These are phyloP conservation scores for Tringa solitaria DNA, from an alignment of 2,113 vertebrate genomes.

Conservation along the genomic window DNA sequence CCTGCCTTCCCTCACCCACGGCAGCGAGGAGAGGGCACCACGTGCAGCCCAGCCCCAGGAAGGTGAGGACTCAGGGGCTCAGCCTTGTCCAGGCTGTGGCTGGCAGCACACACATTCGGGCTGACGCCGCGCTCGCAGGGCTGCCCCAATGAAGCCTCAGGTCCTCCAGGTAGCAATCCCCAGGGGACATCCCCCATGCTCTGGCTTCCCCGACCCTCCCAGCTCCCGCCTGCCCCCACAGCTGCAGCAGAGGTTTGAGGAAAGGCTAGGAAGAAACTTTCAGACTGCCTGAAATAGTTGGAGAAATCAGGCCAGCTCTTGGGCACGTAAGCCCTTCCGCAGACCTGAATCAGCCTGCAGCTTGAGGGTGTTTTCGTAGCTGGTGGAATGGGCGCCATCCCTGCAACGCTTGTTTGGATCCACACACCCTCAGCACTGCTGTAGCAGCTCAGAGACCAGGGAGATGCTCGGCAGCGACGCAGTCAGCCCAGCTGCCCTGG, in stretches of 20 bases:
- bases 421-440: rapidly evolving
- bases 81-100: rapidly evolving
- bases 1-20: background rate
- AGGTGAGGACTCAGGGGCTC: background rate
- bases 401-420: background rate
- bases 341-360: background rate
- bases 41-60: background rate
- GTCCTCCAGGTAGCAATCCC: background rate
- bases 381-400: rapidly evolving
- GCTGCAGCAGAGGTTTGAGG: background rate
- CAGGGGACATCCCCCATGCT: rapidly evolving
- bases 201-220: background rate
- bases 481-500: rapidly evolving
- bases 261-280: background rate
- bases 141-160: background rate
- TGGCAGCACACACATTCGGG: background rate
- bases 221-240: background rate
- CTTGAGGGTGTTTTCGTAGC: background rate
- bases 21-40: background rate
- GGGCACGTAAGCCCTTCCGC: background rate
- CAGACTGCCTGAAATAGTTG: background rate
- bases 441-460: background rate
- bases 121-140: rapidly evolving
- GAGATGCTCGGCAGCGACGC: background rate
- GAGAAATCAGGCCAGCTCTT: background rate